phyloP scores from a whole-genome alignment of 2,113 vertebrate genomes.

The Zapornia atra region DNA sequence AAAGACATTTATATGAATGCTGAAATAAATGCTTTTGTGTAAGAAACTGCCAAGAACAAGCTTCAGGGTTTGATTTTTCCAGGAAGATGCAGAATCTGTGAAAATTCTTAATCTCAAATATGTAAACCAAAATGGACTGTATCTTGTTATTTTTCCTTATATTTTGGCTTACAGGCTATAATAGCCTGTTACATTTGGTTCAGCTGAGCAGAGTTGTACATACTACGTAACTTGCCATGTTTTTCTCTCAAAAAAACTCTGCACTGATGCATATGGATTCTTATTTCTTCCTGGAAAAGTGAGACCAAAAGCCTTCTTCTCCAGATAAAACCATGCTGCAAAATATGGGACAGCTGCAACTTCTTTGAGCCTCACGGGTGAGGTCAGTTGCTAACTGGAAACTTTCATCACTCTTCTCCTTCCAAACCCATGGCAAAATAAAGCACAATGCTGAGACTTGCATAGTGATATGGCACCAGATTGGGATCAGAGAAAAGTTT shows the following conservation, averaged over 20 bases:
- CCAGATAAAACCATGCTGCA: not conserved
- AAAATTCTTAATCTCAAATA: slow-evolving; percentile 35
- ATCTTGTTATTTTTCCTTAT: slow-evolving; percentile 33
- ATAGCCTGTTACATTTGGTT: slow-evolving; percentile 30
- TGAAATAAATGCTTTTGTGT: slow-evolving; percentile 57
- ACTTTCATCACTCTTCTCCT: not conserved
- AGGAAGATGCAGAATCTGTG: slow-evolving; percentile 32
- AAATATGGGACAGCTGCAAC: fast-evolving
- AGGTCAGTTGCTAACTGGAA: not conserved
- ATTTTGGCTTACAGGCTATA: slow-evolving; percentile 41
- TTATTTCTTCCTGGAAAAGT: not conserved
- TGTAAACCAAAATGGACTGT: slow-evolving; percentile 45
- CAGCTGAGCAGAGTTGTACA: slow-evolving; percentile 1
- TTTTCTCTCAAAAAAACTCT: not conserved
- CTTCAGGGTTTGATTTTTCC: slow-evolving; percentile 36
- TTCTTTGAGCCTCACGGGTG: not conserved
- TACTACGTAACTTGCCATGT: not conserved
- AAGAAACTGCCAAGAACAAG: slow-evolving; percentile 33
- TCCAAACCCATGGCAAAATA: not conserved
- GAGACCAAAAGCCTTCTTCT: not conserved
- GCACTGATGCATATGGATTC: not conserved
- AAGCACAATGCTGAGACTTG: not conserved
- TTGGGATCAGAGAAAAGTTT: not conserved
- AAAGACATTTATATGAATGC: slow-evolving; percentile 48
- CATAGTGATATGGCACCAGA: not conserved